Evolutionary conservation across 2,113 vertebrate species (phyloP).

Genomic region (Rhinogobius similis): DNA sequence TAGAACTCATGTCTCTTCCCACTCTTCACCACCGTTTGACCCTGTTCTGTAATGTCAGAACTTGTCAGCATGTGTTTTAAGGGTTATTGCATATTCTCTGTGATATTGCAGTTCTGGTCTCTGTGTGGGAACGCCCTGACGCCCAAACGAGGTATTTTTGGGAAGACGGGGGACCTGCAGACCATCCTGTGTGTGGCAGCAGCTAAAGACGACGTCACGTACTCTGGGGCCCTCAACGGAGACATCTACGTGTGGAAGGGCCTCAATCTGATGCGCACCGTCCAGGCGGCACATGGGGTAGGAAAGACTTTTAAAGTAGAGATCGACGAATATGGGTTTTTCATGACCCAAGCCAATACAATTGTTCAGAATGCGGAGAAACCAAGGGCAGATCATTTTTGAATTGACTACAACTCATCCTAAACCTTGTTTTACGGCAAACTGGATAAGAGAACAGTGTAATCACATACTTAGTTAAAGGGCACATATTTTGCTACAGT

Average conservation of each 20-base stretch:
- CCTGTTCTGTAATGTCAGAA: not conserved
- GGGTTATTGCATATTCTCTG: not conserved
- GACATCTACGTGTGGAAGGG: constrained; percentile 97
- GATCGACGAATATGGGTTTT: too few relatives aligned
- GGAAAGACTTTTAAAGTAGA: constrained; percentile 73
- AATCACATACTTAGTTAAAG: too few relatives aligned
- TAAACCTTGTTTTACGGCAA: too few relatives aligned
- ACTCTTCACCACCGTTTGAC: not conserved
- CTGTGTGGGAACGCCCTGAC: constrained; percentile 92
- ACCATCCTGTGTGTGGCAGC: constrained; percentile 93
- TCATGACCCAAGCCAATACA: too few relatives aligned
- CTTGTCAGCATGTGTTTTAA: not conserved
- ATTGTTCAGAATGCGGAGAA: too few relatives aligned
- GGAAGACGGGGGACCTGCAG: constrained; percentile 94
- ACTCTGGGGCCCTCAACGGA: constrained; percentile 93
- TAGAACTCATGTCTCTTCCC: not conserved
- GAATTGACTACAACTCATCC: too few relatives aligned
- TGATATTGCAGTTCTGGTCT: constrained; percentile 85
- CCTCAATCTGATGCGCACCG: constrained; percentile 85
- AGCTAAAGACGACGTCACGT: constrained; percentile 91
- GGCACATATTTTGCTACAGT: too few relatives aligned
- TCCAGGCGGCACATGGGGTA: constrained; percentile 92
- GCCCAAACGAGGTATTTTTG: constrained; percentile 93
- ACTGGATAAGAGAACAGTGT: too few relatives aligned
- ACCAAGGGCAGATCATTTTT: too few relatives aligned